phyloP scores from a whole-genome alignment of 2,888 invertebrate genomes.

The Atethmia centrago region DNA sequence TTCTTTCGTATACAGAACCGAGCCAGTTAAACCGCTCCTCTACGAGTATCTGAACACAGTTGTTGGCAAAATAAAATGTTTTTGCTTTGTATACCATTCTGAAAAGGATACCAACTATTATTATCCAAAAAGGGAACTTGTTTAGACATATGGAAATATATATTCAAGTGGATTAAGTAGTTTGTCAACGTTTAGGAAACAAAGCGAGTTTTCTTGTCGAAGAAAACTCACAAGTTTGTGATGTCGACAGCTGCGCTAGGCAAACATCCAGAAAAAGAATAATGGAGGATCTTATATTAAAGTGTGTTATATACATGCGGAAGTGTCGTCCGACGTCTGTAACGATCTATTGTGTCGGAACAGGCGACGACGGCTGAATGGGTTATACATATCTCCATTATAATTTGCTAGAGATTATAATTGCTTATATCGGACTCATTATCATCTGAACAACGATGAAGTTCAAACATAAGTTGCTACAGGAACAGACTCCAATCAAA shows the following conservation, averaged over 20 bases:
- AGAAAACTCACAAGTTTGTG: slow-evolving; percentile 41
- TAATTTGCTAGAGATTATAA: slow-evolving; percentile 37
- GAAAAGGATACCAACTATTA: slow-evolving; percentile 26
- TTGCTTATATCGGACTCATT: slow-evolving; percentile 6
- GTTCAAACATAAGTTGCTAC: not conserved
- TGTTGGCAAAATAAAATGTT: slow-evolving; percentile 52
- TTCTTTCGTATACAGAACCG: slow-evolving; percentile 60
- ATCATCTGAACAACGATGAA: not conserved
- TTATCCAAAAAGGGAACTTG: slow-evolving; percentile 26
- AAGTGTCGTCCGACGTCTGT: slow-evolving; percentile 41
- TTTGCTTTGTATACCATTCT: slow-evolving; percentile 46
- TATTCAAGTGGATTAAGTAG: slow-evolving; percentile 41
- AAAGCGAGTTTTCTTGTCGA: slow-evolving; percentile 28
- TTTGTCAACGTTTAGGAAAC: slow-evolving; percentile 42
- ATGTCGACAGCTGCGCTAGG: slow-evolving; percentile 53
- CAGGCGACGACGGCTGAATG: slow-evolving; percentile 42
- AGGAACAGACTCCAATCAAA: not conserved
- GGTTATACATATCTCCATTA: slow-evolving; percentile 29
- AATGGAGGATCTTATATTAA: slow-evolving; percentile 53
- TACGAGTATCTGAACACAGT: slow-evolving; percentile 59
- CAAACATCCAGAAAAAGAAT: slow-evolving; percentile 56
- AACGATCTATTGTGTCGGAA: slow-evolving; percentile 56
- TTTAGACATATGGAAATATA: slow-evolving; percentile 36
- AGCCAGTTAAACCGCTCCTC: slow-evolving; percentile 52
- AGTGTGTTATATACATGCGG: slow-evolving; percentile 57